Percentiles rank a stretch among this genome's conserved stretches.
Evolutionary conservation across 2,888 invertebrate genomes (phyloP).

Genomic region (Yponomeuta plumbellus): DNA sequence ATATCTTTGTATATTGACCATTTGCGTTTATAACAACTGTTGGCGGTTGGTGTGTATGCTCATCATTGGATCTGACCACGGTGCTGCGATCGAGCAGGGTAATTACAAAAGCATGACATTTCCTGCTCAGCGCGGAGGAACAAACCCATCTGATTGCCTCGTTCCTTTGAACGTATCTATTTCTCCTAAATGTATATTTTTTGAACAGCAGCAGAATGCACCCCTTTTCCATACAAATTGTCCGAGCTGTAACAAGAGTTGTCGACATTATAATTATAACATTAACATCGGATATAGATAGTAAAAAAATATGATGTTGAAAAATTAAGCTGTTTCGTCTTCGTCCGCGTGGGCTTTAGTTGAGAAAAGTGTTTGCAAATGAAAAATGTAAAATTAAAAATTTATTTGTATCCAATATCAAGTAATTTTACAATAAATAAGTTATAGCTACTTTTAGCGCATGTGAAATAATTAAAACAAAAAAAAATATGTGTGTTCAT

Average conservation of each 20-base stretch:
- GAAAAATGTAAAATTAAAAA: no score
- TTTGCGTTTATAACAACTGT: background rate
- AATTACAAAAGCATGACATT: background rate
- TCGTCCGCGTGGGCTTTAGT: no score
- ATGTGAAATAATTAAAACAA: no score
- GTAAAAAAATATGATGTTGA: no score
- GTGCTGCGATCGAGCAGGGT: background rate
- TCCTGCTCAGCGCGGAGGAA: background rate
- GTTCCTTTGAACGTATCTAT: conserved; percentile 15
- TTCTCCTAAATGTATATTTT: conserved; percentile 18
- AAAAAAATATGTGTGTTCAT: no score
- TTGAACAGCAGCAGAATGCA: conserved; percentile 17
- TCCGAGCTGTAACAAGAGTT: background rate
- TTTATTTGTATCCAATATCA: no score
- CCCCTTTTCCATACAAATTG: background rate
- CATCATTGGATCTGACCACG: background rate
- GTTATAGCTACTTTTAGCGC: no score
- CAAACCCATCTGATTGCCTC: conserved; percentile 5
- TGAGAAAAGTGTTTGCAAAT: no score
- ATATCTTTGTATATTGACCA: conserved; percentile 9
- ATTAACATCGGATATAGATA: no score
- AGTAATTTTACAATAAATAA: no score
- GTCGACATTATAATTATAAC: background rate
- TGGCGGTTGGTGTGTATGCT: background rate
- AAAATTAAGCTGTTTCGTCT: no score